Percentiles rank a stretch among this genome's conserved stretches.
Evolutionary conservation across 2,888 invertebrate species (phyloP).

Genomic region (Drosophila incognita): DNA sequence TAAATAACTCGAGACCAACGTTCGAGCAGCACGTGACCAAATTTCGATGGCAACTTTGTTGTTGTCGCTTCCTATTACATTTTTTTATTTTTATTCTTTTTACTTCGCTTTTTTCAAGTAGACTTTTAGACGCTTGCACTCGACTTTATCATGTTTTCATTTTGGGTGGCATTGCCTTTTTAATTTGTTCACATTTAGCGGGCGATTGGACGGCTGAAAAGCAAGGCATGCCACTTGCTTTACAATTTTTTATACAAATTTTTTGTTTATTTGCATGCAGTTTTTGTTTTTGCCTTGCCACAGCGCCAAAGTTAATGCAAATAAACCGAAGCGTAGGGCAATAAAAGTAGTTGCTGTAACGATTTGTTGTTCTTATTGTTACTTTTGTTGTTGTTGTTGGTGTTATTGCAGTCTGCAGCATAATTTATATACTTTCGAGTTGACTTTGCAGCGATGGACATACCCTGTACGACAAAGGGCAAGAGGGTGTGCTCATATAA

Average conservation of each 20-base stretch:
- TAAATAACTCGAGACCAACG: constrained; percentile 66
- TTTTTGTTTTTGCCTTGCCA: constrained; percentile 27
- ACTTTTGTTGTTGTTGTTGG: constrained; percentile 28
- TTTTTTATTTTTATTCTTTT: neutral
- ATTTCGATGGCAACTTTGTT: constrained; percentile 73
- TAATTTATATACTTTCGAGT: constrained; percentile 67
- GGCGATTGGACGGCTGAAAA: neutral
- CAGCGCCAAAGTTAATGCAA: constrained; percentile 70
- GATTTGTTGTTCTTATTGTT: constrained; percentile 29
- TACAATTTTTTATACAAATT: constrained; percentile 27
- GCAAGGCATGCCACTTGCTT: constrained; percentile 7
- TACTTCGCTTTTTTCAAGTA: neutral
- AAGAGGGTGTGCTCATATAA: neutral
- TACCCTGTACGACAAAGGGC: constrained; percentile 5
- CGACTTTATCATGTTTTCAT: constrained; percentile 73
- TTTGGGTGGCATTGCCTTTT: constrained; percentile 59
- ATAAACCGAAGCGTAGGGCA: constrained; percentile 64
- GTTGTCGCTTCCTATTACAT: constrained; percentile 7
- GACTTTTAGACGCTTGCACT: constrained; percentile 44
- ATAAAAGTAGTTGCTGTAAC: constrained; percentile 57
- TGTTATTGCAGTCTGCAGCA: constrained; percentile 52
- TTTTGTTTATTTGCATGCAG: constrained; percentile 43
- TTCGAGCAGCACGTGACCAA: constrained; percentile 71
- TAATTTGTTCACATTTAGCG: constrained; percentile 67
- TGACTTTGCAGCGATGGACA: constrained; percentile 44